These are phyloP conservation scores for Drosophila longiperda DNA, from an alignment of 2,888 invertebrate genomes.

Conservation along the genomic window DNA sequence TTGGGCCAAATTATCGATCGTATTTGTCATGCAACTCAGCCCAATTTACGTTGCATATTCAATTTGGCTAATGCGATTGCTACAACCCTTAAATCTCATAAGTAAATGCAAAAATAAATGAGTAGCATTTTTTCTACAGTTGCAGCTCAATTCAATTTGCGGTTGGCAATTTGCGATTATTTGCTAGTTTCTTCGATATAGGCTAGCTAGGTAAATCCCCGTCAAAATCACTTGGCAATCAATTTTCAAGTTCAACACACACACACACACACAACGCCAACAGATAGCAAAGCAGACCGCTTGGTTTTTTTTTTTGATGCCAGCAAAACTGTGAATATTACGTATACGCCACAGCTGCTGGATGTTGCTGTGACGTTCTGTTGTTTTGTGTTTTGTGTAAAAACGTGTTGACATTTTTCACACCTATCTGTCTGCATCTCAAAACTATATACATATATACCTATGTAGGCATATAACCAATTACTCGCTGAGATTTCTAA, in stretches of 20 bases:
- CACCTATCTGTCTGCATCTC: conserved; percentile 36
- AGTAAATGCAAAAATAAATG: conserved; percentile 30
- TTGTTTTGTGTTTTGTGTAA: neutral
- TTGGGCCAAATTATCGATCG: conserved; percentile 7
- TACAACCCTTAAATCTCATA: neutral
- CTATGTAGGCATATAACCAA: conserved; percentile 10
- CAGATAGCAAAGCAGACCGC: neutral
- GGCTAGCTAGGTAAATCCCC: neutral
- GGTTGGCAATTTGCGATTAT: conserved; percentile 12
- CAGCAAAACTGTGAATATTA: conserved; percentile 34
- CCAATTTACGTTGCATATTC: conserved; percentile 16
- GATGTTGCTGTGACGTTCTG: conserved; percentile 8
- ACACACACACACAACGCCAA: neutral
- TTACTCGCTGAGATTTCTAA: conserved; percentile 48
- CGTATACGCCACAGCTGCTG: conserved; percentile 45
- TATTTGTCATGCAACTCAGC: conserved; percentile 4
- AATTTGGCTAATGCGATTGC: neutral
- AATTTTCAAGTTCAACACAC: conserved; percentile 27
- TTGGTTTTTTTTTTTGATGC: conserved; percentile 27
- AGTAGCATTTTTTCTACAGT: neutral
- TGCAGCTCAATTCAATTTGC: conserved; percentile 14
- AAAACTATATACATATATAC: conserved; percentile 2
- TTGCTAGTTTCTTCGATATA: conserved; percentile 17
- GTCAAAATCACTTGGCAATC: conserved; percentile 28
- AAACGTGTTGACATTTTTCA: conserved; percentile 39